Evolutionary conservation across 2,113 vertebrate genomes (phyloP), one percentile per base, ranked within the genome.

Genomic region (Phodopus roborovskii): DNA sequence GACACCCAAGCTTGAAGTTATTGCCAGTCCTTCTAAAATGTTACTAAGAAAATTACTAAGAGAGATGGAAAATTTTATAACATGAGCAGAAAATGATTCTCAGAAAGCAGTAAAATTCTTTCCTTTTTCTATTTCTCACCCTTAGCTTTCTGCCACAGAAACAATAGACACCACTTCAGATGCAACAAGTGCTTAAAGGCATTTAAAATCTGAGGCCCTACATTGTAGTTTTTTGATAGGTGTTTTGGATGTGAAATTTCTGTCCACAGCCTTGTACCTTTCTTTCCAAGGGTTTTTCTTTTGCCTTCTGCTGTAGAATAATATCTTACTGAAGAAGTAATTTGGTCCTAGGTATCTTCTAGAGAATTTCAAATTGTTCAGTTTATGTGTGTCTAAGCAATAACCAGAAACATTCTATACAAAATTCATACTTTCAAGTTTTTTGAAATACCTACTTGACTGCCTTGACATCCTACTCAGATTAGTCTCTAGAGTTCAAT

Each of bases 271-370:
- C 53, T 13, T 56, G 53, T 56, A 56, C 53, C 53, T 56, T 56
- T 28, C 9, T 71, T 12, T 26, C 26, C 6, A 8, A 20, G 1
- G 11, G 28, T 6, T 0, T 22, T 75, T 16, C 1, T 20, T 9
- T 0, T 10, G 45, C 28, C 36, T 22, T 3, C 28, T 56, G 75
- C 13, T 71, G 9, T 74, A 60, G 39, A 53, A 36, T 15, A 7
- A 66, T 83, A 19, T 7, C 45, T 87, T 53, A 12, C 30, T 28
- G 74, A 88, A 22, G 7, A 78, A 78, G 39, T 60, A 7, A 12
- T 60, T 81, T 60, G 15, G 1, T 2, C 17, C 1, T 39, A 50
- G 24, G 3, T 0, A 2, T 0, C 9, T 10, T 77, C 58, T 64
- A 28, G 26, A 93, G 64, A 50, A 36, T 82, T 79, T 53, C 6